phyloP scores from a whole-genome alignment of 1,140 invertebrate genomes.

The Drosophila tani region DNA sequence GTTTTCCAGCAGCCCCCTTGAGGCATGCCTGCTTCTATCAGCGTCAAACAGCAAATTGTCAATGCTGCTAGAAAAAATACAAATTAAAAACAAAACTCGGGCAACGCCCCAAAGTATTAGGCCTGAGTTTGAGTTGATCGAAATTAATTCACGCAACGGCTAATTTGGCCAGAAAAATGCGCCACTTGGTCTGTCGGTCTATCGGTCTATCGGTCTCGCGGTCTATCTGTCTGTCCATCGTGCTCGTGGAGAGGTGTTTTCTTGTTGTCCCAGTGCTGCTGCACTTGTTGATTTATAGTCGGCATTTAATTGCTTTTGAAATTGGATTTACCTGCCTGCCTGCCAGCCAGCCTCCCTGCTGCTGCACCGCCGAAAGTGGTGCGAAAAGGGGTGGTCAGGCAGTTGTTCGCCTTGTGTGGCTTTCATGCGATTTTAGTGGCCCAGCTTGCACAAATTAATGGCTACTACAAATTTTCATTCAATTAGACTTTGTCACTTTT shows the following conservation, averaged over 20 bases:
- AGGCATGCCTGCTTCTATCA: slow-evolving; percentile 43
- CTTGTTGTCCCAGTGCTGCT: slow-evolving; percentile 66
- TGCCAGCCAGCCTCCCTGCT: slow-evolving; percentile 3
- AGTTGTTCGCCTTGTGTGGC: slow-evolving; percentile 43
- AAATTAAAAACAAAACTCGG: slow-evolving; percentile 33
- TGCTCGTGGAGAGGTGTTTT: slow-evolving; percentile 60
- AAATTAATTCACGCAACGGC: slow-evolving; percentile 73
- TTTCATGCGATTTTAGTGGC: slow-evolving; percentile 13
- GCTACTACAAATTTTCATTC: slow-evolving; percentile 78
- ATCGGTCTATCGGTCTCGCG: not conserved
- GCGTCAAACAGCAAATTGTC: slow-evolving; percentile 64
- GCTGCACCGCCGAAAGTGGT: slow-evolving; percentile 3
- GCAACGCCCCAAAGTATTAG: slow-evolving; percentile 49
- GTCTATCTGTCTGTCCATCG: slow-evolving; percentile 8
- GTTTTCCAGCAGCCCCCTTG: not conserved
- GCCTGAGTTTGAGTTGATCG: slow-evolving; percentile 43
- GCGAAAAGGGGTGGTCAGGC: slow-evolving; percentile 18
- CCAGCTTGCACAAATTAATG: slow-evolving; percentile 62
- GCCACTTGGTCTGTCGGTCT: slow-evolving; percentile 46
- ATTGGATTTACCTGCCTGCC: slow-evolving; percentile 69
- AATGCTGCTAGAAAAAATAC: slow-evolving; percentile 31
- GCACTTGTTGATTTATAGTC: slow-evolving; percentile 83
- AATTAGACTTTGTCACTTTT: slow-evolving; percentile 77
- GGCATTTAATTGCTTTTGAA: slow-evolving; percentile 81
- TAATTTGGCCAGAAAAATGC: slow-evolving; percentile 71